Conservation (phyloP, 2,113 vertebrate species). For the Alouatta palliata region DNA sequence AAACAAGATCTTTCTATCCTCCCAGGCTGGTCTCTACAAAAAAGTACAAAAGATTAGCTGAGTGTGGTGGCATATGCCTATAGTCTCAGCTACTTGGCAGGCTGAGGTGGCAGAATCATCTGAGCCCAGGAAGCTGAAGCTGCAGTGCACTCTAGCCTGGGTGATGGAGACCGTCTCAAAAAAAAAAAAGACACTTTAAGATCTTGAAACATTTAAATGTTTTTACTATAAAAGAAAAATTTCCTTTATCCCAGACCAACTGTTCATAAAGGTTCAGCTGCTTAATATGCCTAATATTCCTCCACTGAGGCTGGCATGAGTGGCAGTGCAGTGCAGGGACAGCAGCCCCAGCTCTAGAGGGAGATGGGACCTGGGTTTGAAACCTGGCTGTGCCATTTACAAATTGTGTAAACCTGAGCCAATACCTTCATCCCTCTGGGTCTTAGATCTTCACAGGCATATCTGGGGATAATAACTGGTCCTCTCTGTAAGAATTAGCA, state of each 20-base stretch:
- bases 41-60: too few species aligned
- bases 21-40: too few species aligned
- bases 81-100: too few species aligned
- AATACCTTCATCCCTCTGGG: neutral
- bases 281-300: too few species aligned
- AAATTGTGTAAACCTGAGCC: neutral
- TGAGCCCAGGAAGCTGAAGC: too few species aligned
- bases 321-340: accelerated
- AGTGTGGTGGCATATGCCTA: too few species aligned
- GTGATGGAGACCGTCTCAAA: too few species aligned
- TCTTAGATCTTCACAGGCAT: neutral
- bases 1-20: too few species aligned
- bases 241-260: neutral
- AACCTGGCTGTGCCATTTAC: neutral
- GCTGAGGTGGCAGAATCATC: too few species aligned
- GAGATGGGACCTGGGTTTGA: neutral
- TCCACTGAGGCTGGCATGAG: neutral
- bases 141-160: too few species aligned
- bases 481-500: neutral
- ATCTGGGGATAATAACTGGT: neutral
- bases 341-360: neutral
- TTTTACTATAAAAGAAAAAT: neutral
- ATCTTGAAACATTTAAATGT: neutral
- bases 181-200: neutral
- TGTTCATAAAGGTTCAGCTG: neutral